Evolutionary conservation across 2,113 vertebrate genomes (phyloP).

Genomic region (Menidia beryllina): DNA sequence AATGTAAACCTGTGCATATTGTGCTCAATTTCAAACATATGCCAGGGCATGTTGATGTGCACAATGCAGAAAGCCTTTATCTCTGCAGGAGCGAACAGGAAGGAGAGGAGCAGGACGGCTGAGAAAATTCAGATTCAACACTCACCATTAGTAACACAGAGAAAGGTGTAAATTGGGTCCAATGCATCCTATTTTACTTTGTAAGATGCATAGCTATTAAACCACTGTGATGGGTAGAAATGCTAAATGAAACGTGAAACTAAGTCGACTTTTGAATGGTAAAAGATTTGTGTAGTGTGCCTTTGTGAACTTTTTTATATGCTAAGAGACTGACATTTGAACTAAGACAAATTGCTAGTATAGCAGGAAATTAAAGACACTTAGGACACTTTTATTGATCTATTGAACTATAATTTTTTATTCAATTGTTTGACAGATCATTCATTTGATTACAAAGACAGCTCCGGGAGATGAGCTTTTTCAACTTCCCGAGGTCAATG

Average conservation of each 20-base stretch:
- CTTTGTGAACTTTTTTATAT: conserved; percentile 83
- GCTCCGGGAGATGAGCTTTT: conserved; percentile 48
- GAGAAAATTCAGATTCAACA: conserved; percentile 60
- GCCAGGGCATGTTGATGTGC: conserved; percentile 65
- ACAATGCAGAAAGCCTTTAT: conserved; percentile 70
- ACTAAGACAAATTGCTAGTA: conserved; percentile 87
- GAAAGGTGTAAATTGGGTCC: conserved; percentile 55
- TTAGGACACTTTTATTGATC: conserved; percentile 51
- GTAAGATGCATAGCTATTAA: conserved; percentile 31
- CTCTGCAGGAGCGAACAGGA: conserved; percentile 53
- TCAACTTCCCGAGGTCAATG: conserved; percentile 26
- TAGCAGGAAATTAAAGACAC: conserved; percentile 39
- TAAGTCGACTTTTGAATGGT: conserved; percentile 88
- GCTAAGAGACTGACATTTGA: conserved; percentile 90
- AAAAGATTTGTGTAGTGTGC: conserved; percentile 83
- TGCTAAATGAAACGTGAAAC: conserved; percentile 85
- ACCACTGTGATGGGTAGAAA: conserved; percentile 30
- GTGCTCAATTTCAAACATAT: conserved; percentile 73
- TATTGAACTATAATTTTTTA: conserved; percentile 13
- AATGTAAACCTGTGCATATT: conserved; percentile 73
- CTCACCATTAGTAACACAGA: conserved; percentile 39
- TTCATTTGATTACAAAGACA: conserved; percentile 44
- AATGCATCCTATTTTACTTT: conserved; percentile 33
- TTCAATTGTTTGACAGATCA: conserved; percentile 44
- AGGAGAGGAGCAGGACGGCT: conserved; percentile 56